A percentile compares a stretch with the other conserved stretches of the same genome.
Conservation (phyloP, 2,113 vertebrate genomes). For the Oxyura jamaicensis region DNA sequence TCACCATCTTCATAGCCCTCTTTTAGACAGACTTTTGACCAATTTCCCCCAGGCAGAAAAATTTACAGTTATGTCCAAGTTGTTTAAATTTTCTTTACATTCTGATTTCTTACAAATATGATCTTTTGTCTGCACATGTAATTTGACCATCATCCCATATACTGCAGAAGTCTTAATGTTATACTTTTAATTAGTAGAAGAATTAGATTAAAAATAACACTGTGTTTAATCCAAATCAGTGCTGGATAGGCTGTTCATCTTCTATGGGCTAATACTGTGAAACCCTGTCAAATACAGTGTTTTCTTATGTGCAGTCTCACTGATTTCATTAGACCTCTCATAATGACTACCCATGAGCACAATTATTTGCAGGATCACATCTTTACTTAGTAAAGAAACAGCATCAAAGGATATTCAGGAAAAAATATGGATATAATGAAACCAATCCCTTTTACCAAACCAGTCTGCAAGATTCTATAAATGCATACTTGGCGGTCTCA, state of each 20-base stretch:
- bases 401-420: neutral
- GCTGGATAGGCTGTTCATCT: neutral
- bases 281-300: neutral
- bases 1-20: too few relatives aligned
- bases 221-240: neutral
- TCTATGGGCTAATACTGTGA: neutral
- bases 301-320: neutral
- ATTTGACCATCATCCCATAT: neutral
- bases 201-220: neutral
- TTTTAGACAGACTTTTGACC: neutral
- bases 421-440: slow-evolving; percentile 31
- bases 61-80: neutral
- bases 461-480: slow-evolving; percentile 18
- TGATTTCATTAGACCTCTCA: neutral
- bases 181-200: neutral
- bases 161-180: neutral
- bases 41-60: neutral
- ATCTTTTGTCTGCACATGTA: neutral
- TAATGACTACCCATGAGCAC: neutral
- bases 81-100: neutral
- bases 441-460: slow-evolving; percentile 11
- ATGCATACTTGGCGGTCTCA: neutral
- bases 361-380: neutral
- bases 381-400: neutral
- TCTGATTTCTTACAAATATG: neutral